Evolutionary conservation across 2,888 invertebrate species (phyloP), one percentile per base, ranked within the genome.

Genomic region (Dryobota labecula): DNA sequence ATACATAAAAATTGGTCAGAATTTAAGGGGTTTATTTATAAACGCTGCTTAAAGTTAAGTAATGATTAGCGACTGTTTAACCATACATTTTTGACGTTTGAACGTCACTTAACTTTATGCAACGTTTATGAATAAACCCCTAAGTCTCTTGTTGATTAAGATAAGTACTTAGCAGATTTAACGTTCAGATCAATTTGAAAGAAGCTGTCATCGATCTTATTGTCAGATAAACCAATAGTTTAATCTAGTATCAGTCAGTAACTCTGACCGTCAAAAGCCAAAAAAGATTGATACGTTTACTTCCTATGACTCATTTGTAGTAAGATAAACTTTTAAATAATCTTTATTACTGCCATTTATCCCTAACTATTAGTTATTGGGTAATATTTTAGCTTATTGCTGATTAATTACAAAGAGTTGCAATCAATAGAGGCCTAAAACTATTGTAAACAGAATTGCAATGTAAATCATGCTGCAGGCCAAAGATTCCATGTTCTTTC

Each of bases 101-200:
- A n/a, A n/a, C n/a, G n/a, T n/a, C n/a, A n/a, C n/a, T n/a, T n/a
- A n/a, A n/a, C n/a, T n/a, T n/a, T n/a, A n/a, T n/a, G n/a, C n/a
- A n/a, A n/a, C n/a, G n/a, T n/a, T n/a, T n/a, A n/a, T n/a, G n/a
- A n/a, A n/a, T n/a, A n/a, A n/a, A n/a, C n/a, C n/a, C n/a, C n/a
- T n/a, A n/a, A 41, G 27, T 36, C 20, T 38, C 15, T 8, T 27
- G 0, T 18, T 41, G 24, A 47, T 62, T 61, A 36, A 27, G 41
- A 51, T 56, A 67, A 53, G 9, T 18, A 18, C 7, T 33, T 18
- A 20, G 13, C 24, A 20, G 41, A 49, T 47, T 38, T 61, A 9
- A 33, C n/a, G 57, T 58, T 27, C 27, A 67, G 75, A 45, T 54
- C 36, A 11, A n/a, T 76, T 24, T 65, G 41, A 15, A 76, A 65